These are phyloP conservation scores for Aspidoscelis tigris DNA, from an alignment of 2,113 vertebrate genomes.

Conservation along the genomic window DNA sequence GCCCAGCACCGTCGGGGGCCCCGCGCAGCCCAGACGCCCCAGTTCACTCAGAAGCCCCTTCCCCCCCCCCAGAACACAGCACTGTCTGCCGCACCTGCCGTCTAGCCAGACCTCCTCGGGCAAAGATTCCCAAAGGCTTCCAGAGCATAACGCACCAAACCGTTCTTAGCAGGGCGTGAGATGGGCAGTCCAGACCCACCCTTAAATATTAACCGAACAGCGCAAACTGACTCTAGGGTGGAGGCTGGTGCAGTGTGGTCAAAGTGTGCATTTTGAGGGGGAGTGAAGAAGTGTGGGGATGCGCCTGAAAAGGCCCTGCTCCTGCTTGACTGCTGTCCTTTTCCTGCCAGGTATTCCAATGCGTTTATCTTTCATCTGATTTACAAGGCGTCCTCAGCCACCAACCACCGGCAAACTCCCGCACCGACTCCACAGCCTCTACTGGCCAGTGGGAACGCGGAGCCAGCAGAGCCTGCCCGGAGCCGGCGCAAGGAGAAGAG, in stretches of 20 bases:
- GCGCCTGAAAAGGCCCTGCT: background rate
- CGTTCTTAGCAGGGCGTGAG: background rate
- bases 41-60: background rate
- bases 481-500: conserved; percentile 60
- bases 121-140: background rate
- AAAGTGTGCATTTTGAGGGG: background rate
- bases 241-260: background rate
- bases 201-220: background rate
- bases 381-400: conserved; percentile 55
- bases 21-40: too few species aligned
- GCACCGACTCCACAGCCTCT: background rate
- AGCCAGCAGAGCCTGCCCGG: background rate
- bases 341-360: conserved; percentile 63
- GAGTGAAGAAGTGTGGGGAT: background rate
- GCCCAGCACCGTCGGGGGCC: background rate
- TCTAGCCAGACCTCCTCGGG: background rate
- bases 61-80: background rate
- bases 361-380: conserved; percentile 72
- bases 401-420: background rate
- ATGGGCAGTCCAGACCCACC: background rate
- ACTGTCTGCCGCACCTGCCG: background rate
- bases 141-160: too few species aligned
- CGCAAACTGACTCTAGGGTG: background rate
- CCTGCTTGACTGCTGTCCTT: rapidly evolving
- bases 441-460: conserved; percentile 14